Conservation (phyloP, 2,888 invertebrate species). For the Cinara cedri region DNA sequence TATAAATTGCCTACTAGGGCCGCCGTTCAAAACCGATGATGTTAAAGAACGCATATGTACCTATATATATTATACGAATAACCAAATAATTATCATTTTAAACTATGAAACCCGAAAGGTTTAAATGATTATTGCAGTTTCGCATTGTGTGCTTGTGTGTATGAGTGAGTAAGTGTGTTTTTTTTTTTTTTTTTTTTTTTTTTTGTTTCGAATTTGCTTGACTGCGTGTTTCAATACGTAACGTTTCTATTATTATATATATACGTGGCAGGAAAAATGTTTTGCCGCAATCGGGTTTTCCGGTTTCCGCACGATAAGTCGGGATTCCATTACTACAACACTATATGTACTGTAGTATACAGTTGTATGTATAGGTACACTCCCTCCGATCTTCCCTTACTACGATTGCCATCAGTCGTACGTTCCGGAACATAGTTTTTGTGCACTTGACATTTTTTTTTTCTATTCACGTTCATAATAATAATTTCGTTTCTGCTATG, state of each 20-base stretch:
- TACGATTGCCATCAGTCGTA: background rate
- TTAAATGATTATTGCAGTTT: no score
- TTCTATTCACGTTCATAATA: background rate
- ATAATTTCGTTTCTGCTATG: background rate
- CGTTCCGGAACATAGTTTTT: constrained; percentile 37
- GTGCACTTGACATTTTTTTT: constrained; percentile 35
- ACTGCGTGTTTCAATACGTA: background rate
- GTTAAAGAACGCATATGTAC: no score
- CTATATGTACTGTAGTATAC: no score
- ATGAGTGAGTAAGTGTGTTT: no score
- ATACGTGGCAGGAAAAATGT: constrained; percentile 18
- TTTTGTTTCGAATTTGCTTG: constrained; percentile 1
- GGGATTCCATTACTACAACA: constrained; percentile 28
- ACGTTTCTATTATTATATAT: background rate
- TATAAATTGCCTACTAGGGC: constrained; percentile 8
- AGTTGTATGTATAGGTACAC: no score
- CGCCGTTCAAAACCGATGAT: background rate
- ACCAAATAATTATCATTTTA: no score
- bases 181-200: no score
- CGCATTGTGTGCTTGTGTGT: no score
- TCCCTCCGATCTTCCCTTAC: constrained; percentile 2
- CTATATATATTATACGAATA: no score
- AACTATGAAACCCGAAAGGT: no score
- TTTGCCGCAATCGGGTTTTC: constrained; percentile 33
- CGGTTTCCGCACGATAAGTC: constrained; percentile 47